Conservation (phyloP, 2,113 vertebrate genomes). For the Phocoena phocoena region DNA sequence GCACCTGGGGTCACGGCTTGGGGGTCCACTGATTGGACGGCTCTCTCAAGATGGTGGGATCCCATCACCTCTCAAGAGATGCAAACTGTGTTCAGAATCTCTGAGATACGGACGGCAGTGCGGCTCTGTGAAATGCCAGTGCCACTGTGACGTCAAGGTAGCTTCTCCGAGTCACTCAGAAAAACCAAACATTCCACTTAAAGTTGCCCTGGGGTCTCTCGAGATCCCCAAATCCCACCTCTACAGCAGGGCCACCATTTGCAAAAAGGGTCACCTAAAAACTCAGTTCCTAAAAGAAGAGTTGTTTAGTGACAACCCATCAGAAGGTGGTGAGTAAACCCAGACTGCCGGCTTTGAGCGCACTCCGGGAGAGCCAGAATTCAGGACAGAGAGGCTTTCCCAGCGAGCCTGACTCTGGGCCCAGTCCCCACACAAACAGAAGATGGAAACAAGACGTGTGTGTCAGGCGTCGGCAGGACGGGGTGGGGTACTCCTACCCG, state of each 20-base stretch:
- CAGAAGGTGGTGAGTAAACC: background rate
- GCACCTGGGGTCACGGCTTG: rapidly evolving
- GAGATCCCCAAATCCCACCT: background rate
- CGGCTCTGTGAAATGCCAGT: background rate
- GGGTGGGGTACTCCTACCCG: background rate
- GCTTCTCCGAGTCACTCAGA: background rate
- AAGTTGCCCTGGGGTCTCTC: background rate
- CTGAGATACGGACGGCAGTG: no score
- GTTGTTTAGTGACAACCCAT: no score
- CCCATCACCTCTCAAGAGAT: background rate
- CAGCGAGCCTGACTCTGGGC: background rate
- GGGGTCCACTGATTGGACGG: rapidly evolving
- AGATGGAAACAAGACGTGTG: constrained; percentile 45
- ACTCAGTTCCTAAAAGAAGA: background rate
- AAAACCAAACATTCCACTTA: background rate
- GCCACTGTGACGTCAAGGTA: background rate
- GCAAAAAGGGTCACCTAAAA: background rate
- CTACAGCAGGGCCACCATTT: background rate
- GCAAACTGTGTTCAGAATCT: rapidly evolving
- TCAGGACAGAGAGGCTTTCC: background rate
- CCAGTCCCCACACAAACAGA: constrained; percentile 58
- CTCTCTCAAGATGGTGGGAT: rapidly evolving
- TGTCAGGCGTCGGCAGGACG: background rate
- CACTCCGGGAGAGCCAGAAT: background rate
- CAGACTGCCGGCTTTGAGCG: background rate